Base-by-base conservation (phyloP, 23 tunicate species). In the Phallusia fumigata region DNA sequence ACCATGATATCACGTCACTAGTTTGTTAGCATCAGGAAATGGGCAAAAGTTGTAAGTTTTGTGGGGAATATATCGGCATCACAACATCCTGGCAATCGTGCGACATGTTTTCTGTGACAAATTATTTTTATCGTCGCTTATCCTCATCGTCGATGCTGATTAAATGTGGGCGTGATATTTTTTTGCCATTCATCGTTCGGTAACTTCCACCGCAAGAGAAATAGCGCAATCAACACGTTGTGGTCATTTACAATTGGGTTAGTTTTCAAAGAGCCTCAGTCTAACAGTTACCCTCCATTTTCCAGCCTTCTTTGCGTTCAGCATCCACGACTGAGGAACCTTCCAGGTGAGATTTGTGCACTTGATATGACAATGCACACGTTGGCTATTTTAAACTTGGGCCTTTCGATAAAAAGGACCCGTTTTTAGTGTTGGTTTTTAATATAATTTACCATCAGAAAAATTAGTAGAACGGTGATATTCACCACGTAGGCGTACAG, bases 201-300 rank as follows among this genome's bases (percentile, higher is more conserved):
- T 58, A 22, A 58, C 69, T 58, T 22, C 69, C 28, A 58, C 26
- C 69, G 69, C 69, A 58, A 58, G 28, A 58, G 69, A 58, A 58
- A 58, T 58, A 58, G 69, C 69, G 69, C 69, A 58, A 58, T 58
- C 69, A 58, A 58, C 2, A 58, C 28, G 8, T 1, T 58, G 69
- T 58, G 69, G 28, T 58, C 16, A 13, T 58, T n/a, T 15, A 51
- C 58, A 18, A 58, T 58, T 58, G 13, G 69, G 69, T 11, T 24
- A 58, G 28, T 13, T 58, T 16, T 2, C 69, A 6, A 51, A 6
- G 1, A 22, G 28, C 28, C 16, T 8, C 15, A 58, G 26, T 13
- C 13, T 21, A 58, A 58, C 69, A 8, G 47, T 40, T 40, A 40
- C 5, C 47, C 10, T 40, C 10, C 47, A 58, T 58, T 58, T 58